Conservation (phyloP, 1,140 invertebrate genomes). For the Bombus impatiens region DNA sequence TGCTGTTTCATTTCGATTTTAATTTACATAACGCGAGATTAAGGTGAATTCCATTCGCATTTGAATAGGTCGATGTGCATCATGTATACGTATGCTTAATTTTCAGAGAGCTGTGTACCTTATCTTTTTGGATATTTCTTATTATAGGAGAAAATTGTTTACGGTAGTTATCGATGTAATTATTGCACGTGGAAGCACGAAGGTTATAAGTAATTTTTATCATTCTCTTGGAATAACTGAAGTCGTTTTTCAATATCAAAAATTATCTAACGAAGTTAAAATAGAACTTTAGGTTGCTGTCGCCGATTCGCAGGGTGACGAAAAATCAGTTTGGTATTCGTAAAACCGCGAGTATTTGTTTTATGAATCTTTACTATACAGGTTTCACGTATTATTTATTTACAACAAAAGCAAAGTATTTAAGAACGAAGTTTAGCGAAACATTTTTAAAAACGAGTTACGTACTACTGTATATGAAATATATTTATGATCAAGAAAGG, state of each 20-base stretch:
- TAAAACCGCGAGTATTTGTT: background rate
- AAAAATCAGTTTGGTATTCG: background rate
- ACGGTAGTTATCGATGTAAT: background rate
- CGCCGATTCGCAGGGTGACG: background rate
- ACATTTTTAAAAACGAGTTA: background rate
- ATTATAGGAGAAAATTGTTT: background rate
- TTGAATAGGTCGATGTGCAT: background rate
- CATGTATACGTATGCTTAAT: background rate
- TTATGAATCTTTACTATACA: background rate
- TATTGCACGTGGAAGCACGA: slow-evolving; percentile 10
- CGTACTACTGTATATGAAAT: background rate
- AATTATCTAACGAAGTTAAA: background rate
- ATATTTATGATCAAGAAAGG: background rate
- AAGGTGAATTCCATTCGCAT: background rate
- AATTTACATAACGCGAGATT: background rate
- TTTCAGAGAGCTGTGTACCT: background rate
- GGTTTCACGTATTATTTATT: background rate
- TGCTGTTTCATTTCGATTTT: background rate
- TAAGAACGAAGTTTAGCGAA: background rate
- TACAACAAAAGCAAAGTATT: background rate
- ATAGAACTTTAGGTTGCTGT: background rate
- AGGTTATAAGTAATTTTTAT: background rate
- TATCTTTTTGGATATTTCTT: background rate
- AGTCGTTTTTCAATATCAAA: background rate
- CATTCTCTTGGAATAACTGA: background rate